phyloP scores from a whole-genome alignment of 2,113 vertebrate species.

The Phycodurus eques region DNA sequence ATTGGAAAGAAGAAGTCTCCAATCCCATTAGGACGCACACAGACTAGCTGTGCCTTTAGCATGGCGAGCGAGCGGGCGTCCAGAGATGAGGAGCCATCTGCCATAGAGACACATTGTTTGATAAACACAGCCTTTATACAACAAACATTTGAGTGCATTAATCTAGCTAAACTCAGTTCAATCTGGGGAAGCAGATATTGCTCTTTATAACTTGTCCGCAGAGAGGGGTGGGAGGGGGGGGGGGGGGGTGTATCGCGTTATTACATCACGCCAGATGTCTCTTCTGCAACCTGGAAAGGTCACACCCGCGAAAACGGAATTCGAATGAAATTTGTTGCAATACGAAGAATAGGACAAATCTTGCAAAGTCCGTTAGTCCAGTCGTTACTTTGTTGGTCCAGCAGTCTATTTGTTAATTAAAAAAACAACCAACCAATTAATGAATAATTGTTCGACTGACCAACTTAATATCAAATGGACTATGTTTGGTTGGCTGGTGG shows the following conservation, averaged over 20 bases:
- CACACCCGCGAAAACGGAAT: neutral
- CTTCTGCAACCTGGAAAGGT: constrained; percentile 56
- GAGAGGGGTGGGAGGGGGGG: constrained; percentile 31
- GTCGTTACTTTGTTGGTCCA: no score
- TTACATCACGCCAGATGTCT: constrained; percentile 76
- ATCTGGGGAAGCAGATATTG: constrained; percentile 73
- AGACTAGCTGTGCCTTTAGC: constrained; percentile 53
- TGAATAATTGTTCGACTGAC: no score
- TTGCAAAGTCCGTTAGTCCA: no score
- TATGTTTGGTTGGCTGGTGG: no score
- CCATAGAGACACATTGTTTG: constrained; percentile 74
- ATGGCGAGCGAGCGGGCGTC: constrained; percentile 40
- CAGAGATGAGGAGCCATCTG: constrained; percentile 67
- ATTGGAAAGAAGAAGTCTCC: constrained; percentile 63
- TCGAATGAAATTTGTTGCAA: neutral
- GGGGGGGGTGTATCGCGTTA: constrained; percentile 25
- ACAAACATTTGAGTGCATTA: constrained; percentile 75
- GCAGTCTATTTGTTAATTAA: no score
- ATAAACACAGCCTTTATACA: constrained; percentile 74
- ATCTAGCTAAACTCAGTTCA: constrained; percentile 75
- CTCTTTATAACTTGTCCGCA: constrained; percentile 72
- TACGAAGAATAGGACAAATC: no score
- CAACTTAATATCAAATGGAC: no score
- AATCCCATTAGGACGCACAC: constrained; percentile 65
- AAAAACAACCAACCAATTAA: no score